phyloP scores from a whole-genome alignment of 2,113 vertebrate genomes.

The Poeciliopsis turrubarensis region DNA sequence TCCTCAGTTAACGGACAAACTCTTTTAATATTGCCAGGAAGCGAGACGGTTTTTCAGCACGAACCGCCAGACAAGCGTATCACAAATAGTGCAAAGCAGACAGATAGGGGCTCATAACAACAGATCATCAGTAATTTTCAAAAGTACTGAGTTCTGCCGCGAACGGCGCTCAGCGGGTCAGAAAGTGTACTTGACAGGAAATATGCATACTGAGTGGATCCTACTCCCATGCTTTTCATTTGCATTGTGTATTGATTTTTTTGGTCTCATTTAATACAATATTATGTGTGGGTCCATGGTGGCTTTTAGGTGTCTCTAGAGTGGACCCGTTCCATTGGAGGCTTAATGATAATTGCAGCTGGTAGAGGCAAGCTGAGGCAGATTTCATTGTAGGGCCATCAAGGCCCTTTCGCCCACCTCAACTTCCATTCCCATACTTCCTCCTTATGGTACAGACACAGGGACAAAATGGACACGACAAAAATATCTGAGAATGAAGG shows the following conservation, averaged over 20 bases:
- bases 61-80: slow-evolving; percentile 71
- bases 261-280: slow-evolving; percentile 82
- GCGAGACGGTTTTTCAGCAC: slow-evolving; percentile 61
- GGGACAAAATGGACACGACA: slow-evolving; percentile 9
- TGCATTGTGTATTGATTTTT: slow-evolving; percentile 86
- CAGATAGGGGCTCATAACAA: slow-evolving; percentile 78
- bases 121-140: slow-evolving; percentile 81
- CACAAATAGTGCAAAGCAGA: slow-evolving; percentile 67
- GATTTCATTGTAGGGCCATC: slow-evolving; percentile 74
- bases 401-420: slow-evolving; percentile 72
- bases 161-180: slow-evolving; percentile 80
- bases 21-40: slow-evolving; percentile 75
- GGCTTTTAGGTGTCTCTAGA: slow-evolving; percentile 79
- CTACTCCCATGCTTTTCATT: slow-evolving; percentile 83
- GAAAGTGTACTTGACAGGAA: slow-evolving; percentile 86
- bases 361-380: slow-evolving; percentile 78
- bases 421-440: slow-evolving; percentile 69
- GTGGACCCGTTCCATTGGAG: slow-evolving; percentile 76
- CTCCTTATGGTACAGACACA: slow-evolving; percentile 56
- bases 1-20: slow-evolving; percentile 76
- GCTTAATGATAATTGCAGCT: slow-evolving; percentile 83
- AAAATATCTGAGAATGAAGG: slow-evolving; percentile 24
- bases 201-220: slow-evolving; percentile 86
- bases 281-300: slow-evolving; percentile 80
- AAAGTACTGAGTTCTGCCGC: slow-evolving; percentile 76